phyloP scores from a whole-genome alignment of 2,797 vertebrate species.

The Hirundo rustica region DNA sequence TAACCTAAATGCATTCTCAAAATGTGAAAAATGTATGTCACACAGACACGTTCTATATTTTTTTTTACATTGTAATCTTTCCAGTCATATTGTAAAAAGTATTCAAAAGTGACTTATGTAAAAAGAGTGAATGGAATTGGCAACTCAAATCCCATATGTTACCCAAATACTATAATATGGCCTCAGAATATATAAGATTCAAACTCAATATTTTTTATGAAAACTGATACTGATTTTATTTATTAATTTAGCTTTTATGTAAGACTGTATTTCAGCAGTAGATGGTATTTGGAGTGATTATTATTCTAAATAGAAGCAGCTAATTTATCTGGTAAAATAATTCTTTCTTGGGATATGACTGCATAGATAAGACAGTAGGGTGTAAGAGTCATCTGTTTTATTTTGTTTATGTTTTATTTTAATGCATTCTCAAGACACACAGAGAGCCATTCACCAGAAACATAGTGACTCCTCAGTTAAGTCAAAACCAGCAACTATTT shows the following conservation, averaged over 20 bases:
- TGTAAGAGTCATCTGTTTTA: background rate
- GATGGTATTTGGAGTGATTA: background rate
- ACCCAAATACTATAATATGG: background rate
- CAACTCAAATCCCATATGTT: background rate
- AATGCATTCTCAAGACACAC: background rate
- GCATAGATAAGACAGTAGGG: background rate
- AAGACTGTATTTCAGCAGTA: background rate
- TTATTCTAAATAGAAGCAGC: background rate
- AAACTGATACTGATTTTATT: background rate
- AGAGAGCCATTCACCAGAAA: background rate
- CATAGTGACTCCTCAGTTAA: background rate
- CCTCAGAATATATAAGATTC: background rate
- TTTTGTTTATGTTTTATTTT: background rate
- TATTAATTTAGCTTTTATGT: background rate
- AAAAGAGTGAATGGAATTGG: background rate
- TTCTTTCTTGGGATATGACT: background rate
- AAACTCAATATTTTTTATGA: background rate
- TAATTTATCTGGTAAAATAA: background rate
- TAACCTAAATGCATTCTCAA: background rate
- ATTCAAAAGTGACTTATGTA: background rate
- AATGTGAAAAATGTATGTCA: background rate
- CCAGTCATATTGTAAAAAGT: background rate
- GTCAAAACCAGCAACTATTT: background rate
- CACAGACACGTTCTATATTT: fast-evolving
- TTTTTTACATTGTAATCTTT: background rate